Percentiles rank a stretch among this genome's conserved stretches.
These are phyloP conservation scores for Charanyca ferruginea DNA, from an alignment of 2,888 invertebrate genomes.

Conservation along the genomic window DNA sequence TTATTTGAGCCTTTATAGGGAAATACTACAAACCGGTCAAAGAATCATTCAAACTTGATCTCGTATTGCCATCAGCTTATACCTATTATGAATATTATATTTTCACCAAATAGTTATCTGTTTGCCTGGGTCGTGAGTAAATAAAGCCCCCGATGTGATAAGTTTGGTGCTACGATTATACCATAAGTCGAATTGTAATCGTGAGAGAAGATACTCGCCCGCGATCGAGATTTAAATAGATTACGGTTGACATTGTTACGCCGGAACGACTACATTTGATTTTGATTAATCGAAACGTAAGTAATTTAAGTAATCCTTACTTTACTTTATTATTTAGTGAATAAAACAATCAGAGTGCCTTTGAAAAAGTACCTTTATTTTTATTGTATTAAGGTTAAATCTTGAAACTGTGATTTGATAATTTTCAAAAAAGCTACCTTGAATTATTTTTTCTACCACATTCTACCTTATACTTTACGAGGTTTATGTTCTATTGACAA, in stretches of 20 bases:
- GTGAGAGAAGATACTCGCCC: slow-evolving; percentile 39
- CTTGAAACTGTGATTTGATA: too few species aligned
- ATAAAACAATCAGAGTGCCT: too few species aligned
- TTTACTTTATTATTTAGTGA: not conserved
- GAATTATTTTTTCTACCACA: too few species aligned
- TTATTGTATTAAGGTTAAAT: not conserved
- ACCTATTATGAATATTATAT: not conserved
- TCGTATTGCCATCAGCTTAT: not conserved
- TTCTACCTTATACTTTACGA: not conserved
- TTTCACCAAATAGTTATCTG: slow-evolving; percentile 8
- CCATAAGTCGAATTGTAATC: slow-evolving; percentile 42
- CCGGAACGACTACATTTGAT: not conserved
- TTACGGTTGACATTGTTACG: slow-evolving; percentile 4
- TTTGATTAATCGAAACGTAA: slow-evolving; percentile 11
- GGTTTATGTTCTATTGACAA: slow-evolving; percentile 12
- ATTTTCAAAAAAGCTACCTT: too few species aligned
- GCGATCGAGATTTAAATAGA: slow-evolving; percentile 3
- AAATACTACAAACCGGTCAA: not conserved
- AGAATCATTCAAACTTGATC: not conserved
- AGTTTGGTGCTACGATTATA: slow-evolving; percentile 15
- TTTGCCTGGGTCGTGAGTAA: slow-evolving; percentile 29
- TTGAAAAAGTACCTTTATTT: too few species aligned
- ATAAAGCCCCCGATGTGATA: slow-evolving; percentile 12
- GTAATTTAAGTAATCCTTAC: slow-evolving; percentile 14
- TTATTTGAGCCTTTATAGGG: not conserved